Percentiles rank a stretch among this genome's conserved stretches.
These are phyloP conservation scores for Diceros bicornis DNA, from an alignment of 2,797 vertebrate species.

Conservation along the genomic window DNA sequence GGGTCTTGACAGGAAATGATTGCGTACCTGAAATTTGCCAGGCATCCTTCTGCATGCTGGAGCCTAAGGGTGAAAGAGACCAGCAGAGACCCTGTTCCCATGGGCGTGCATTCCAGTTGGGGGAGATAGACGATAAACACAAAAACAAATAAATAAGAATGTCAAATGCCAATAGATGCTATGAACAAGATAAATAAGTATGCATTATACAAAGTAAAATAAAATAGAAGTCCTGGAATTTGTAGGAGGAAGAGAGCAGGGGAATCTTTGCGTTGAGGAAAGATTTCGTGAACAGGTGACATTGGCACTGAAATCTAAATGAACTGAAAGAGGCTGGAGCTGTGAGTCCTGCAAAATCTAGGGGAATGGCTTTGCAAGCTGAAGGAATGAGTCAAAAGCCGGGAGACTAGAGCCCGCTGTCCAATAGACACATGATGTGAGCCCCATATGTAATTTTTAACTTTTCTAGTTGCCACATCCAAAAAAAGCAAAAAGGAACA, in stretches of 20 bases:
- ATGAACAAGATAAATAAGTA: background rate
- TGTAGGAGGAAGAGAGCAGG: background rate
- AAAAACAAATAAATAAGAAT: background rate
- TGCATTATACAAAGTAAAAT: background rate
- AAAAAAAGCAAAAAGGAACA: slow-evolving; percentile 36
- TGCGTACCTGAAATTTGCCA: background rate
- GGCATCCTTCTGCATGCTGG: background rate
- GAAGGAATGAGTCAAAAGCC: background rate
- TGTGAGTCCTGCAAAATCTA: background rate
- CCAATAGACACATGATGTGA: background rate
- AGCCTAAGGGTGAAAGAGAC: background rate
- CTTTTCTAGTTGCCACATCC: background rate
- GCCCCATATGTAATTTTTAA: background rate
- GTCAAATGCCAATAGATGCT: background rate
- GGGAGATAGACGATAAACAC: background rate
- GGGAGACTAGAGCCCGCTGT: background rate
- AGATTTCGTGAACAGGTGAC: background rate
- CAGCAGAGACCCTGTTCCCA: background rate
- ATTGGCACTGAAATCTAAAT: background rate
- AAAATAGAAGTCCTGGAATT: slow-evolving; percentile 9
- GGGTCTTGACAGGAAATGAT: slow-evolving; percentile 28
- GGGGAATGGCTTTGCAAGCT: background rate
- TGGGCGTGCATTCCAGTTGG: background rate
- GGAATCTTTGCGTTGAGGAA: background rate
- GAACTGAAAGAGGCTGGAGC: background rate